Evolutionary conservation across 2,113 vertebrate species (phyloP).

Genomic region (Meles meles): DNA sequence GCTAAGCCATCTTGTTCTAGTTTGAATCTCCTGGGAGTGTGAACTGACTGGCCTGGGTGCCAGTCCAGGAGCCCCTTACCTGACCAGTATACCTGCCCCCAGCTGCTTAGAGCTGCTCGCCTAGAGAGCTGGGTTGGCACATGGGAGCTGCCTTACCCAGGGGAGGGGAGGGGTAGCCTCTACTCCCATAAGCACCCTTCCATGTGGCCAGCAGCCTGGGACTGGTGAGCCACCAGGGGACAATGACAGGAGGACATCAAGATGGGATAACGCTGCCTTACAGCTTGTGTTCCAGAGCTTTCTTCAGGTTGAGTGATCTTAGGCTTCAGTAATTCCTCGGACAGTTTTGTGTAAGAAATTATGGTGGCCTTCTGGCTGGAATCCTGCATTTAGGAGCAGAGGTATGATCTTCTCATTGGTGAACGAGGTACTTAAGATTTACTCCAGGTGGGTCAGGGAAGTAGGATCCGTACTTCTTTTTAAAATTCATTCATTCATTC

Average conservation of each 20-base stretch:
- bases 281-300: neutral
- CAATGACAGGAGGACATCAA: neutral
- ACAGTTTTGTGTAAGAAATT: neutral
- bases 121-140: neutral
- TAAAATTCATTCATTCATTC: neutral
- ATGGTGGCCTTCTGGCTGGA: neutral
- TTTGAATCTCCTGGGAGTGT: neutral
- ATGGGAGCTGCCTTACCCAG: neutral
- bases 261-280: neutral
- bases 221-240: accelerated
- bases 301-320: neutral
- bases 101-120: neutral
- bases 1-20: neutral
- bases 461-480: neutral
- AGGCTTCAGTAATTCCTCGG: neutral
- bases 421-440: neutral
- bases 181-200: too few relatives aligned
- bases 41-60: neutral
- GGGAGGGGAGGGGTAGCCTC: too few relatives aligned
- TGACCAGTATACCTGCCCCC: neutral
- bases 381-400: neutral
- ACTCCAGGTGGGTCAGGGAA: neutral
- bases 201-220: neutral
- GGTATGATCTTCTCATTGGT: neutral
- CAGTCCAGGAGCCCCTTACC: neutral